phyloP scores from a whole-genome alignment of 1,140 invertebrate genomes.

The Drosophila sucinea region DNA sequence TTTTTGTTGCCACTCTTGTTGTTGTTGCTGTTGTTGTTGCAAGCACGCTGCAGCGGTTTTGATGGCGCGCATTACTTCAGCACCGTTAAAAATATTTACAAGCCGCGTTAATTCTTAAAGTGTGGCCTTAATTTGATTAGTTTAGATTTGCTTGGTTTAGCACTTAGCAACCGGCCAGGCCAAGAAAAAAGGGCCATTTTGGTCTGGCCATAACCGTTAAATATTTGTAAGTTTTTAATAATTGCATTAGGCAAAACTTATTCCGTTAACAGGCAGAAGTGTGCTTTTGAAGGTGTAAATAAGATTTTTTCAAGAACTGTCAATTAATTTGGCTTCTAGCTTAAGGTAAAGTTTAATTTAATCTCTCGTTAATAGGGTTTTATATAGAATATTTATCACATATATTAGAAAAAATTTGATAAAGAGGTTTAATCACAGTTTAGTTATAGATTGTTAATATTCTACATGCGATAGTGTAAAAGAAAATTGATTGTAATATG shows the following conservation, averaged over 20 bases:
- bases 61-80: constrained; percentile 75
- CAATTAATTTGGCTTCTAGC: too few relatives aligned
- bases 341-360: too few relatives aligned
- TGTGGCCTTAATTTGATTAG: constrained; percentile 80
- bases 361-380: too few relatives aligned
- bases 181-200: constrained; percentile 38
- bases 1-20: constrained; percentile 40
- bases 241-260: constrained; percentile 2
- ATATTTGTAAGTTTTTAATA: constrained; percentile 11
- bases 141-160: constrained; percentile 62
- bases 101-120: constrained; percentile 81
- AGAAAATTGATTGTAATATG: too few relatives aligned
- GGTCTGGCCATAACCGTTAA: constrained; percentile 1
- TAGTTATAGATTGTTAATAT: too few relatives aligned
- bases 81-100: constrained; percentile 80
- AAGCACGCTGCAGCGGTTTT: constrained; percentile 74
- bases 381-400: too few relatives aligned
- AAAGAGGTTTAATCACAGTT: too few relatives aligned
- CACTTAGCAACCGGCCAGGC: constrained; percentile 43
- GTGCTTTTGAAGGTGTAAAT: too few relatives aligned
- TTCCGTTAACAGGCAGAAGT: too few relatives aligned
- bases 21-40: constrained; percentile 30
- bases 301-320: too few relatives aligned
- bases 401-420: too few relatives aligned
- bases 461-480: too few relatives aligned